Base-by-base conservation (phyloP, 1,140 invertebrate genomes). In the Patella vulgata region DNA sequence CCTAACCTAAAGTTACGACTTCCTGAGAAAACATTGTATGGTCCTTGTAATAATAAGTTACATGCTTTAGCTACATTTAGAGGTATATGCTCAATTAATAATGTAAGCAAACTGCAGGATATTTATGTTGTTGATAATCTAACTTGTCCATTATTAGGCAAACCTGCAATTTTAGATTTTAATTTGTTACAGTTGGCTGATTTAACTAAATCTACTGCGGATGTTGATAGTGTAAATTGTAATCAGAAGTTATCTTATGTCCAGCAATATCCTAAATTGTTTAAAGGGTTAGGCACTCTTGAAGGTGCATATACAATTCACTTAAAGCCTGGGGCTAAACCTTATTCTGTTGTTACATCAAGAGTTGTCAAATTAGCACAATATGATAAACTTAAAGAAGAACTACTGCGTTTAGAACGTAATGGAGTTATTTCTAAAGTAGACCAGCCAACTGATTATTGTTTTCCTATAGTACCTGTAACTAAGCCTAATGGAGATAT, bases 401-500 rank as follows among this genome's bases (percentile, higher is more conserved):
- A 72, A 53, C 31, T 68, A 44, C 50, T 60, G 1, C 21, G 48
- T 1, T 61, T 69, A 59, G 63, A 66, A 30, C 30, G 47, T 12
- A 21, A 40, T 19, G 52, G 57, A 8, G 57, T 73, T 23, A 64
- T 75, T 44, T 19, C 25, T 6, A 70, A 75, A 19, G 67, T 75
- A 2, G 55, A 46, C 3, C 44, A 59, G 33, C 72, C 63, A 2
- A 71, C 69, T 25, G 56, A 69, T 0, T 71, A 61, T 66, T 70
- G 72, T 3, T 70, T 66, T 51, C 60, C 70, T 9, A 31, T 71
- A 1, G 63, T 70, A 1, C 36, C 67, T 17, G 60, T 65, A 0
- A 51, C 61, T 46, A 73, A 73, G 51, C 58, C 50, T 25, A 53
- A 59, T 46, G 78, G 78, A 39, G 63, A 78, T 33, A 47, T 87